phyloP scores from a whole-genome alignment of 2,797 vertebrate species.

The Macropus fuliginosus region DNA sequence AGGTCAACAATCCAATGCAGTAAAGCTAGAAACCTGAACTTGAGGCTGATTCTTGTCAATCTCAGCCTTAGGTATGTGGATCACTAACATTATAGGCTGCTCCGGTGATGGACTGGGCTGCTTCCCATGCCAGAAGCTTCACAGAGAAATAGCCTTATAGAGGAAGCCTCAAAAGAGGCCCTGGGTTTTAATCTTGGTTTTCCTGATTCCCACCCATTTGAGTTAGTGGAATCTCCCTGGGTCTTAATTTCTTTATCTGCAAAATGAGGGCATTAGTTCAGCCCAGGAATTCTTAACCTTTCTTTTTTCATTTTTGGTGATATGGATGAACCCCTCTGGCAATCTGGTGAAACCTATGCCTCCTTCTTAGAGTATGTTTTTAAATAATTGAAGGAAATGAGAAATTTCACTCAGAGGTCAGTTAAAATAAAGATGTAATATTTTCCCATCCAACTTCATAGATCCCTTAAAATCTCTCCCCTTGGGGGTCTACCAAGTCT shows the following conservation, averaged over 20 bases:
- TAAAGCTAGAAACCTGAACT: conserved; percentile 43
- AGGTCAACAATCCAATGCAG: conserved; percentile 18
- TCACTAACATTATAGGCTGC: conserved; percentile 53
- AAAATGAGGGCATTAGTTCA: neutral
- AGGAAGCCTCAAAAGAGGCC: conserved; percentile 35
- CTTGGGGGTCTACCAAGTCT: neutral
- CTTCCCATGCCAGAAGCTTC: conserved; percentile 66
- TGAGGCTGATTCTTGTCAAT: conserved; percentile 60
- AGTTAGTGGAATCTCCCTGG: neutral
- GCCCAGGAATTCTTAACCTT: neutral
- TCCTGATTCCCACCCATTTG: neutral
- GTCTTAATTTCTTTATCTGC: neutral
- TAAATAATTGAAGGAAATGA: neutral
- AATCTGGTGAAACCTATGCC: neutral
- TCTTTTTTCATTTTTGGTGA: neutral
- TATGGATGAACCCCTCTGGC: neutral
- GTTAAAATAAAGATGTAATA: neutral
- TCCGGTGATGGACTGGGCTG: conserved; percentile 63
- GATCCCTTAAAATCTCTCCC: neutral
- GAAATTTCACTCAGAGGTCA: neutral
- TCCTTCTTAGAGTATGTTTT: neutral
- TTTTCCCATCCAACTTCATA: neutral
- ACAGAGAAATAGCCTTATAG: conserved; percentile 72
- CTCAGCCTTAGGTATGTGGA: conserved; percentile 55
- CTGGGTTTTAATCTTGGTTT: neutral